Conservation (phyloP, 1,140 invertebrate genomes). For the Octopus bimaculoides region DNA sequence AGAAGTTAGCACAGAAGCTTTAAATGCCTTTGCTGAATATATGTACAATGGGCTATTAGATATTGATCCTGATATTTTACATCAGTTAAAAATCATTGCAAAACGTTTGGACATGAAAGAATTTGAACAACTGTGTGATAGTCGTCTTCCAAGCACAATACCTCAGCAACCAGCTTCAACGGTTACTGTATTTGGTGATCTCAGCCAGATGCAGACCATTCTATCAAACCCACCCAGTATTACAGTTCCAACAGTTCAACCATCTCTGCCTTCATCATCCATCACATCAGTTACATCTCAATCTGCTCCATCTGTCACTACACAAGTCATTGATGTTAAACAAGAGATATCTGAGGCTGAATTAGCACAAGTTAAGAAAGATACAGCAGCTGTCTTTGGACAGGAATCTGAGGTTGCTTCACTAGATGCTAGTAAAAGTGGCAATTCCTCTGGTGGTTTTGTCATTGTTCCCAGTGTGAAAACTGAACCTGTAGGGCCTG, state of each 20-base stretch:
- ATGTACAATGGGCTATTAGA: conserved; percentile 8
- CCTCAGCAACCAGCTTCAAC: neutral
- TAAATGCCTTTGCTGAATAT: conserved; percentile 8
- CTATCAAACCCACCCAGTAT: neutral
- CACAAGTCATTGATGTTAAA: conserved; percentile 4
- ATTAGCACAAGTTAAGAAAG: neutral
- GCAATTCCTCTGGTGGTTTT: neutral
- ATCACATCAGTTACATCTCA: neutral
- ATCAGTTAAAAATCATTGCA: conserved; percentile 1
- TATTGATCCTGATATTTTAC: conserved; percentile 5
- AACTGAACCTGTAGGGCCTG: neutral
- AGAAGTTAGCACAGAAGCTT: conserved; percentile 1
- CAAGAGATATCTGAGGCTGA: neutral
- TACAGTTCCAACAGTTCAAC: neutral
- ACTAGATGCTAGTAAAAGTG: neutral
- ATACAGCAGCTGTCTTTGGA: neutral
- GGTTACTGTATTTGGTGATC: neutral
- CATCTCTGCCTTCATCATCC: neutral
- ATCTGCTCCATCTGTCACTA: neutral
- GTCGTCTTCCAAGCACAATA: neutral
- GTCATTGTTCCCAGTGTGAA: neutral
- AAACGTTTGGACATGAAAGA: conserved; percentile 1
- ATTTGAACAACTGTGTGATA: conserved; percentile 7
- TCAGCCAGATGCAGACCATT: too few species aligned
- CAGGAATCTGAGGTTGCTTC: neutral